Evolutionary conservation across 2,888 invertebrate genomes (phyloP).

Genomic region (Apamea epomidion): DNA sequence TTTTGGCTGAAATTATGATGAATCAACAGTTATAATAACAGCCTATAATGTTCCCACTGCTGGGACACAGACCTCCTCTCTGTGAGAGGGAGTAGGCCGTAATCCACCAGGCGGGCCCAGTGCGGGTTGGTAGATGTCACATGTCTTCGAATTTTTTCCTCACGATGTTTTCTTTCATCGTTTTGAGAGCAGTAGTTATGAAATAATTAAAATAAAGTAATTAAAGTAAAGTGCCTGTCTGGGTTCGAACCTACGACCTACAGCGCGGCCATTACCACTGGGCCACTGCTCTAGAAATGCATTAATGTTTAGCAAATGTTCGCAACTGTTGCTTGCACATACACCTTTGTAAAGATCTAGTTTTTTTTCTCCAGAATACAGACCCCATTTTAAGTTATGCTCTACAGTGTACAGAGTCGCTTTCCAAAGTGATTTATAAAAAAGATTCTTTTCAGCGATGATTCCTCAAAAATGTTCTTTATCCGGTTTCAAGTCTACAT

Average conservation of each 20-base stretch:
- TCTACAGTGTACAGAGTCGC: background rate
- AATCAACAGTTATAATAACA: background rate
- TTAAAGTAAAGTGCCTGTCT: no score
- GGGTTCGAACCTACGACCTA: no score
- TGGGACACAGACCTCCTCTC: background rate
- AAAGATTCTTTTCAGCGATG: conserved; percentile 4
- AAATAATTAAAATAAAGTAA: no score
- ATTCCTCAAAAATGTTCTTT: conserved; percentile 11
- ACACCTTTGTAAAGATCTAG: background rate
- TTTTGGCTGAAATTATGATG: background rate
- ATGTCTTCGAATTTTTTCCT: background rate
- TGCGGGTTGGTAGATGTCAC: no score
- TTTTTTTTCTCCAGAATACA: background rate
- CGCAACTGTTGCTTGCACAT: background rate
- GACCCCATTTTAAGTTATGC: background rate
- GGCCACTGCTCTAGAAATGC: no score
- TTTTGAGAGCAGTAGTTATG: no score
- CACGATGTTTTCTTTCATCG: background rate
- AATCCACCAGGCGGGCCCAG: no score
- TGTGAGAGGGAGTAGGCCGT: background rate
- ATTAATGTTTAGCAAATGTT: background rate
- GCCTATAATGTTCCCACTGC: background rate
- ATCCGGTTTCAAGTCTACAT: conserved; percentile 14
- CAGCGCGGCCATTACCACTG: no score
- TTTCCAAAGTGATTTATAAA: background rate